These are phyloP conservation scores for Grantiella picta DNA, from an alignment of 2,113 vertebrate species.

Conservation along the genomic window DNA sequence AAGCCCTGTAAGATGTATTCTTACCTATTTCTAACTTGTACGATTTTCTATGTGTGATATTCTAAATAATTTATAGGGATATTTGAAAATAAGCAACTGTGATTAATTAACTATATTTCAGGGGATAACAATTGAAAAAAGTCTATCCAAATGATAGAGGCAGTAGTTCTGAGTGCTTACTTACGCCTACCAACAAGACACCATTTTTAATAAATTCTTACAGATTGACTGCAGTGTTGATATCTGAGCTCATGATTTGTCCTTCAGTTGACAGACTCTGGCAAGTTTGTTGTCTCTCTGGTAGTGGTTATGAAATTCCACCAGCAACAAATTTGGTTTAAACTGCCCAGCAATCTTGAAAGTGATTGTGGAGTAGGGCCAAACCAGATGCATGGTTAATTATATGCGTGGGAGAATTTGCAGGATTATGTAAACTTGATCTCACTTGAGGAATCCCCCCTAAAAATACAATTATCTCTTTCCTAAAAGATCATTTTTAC, in stretches of 20 bases:
- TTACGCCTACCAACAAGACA: neutral
- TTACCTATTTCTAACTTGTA: neutral
- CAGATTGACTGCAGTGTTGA: neutral
- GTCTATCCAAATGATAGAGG: neutral
- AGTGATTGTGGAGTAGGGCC: neutral
- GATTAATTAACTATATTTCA: neutral
- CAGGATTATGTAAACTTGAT: neutral
- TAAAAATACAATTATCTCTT: neutral
- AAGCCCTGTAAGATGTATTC: slow-evolving; percentile 77
- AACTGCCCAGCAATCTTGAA: neutral
- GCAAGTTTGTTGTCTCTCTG: neutral
- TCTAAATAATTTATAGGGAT: neutral
- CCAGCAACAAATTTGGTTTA: neutral
- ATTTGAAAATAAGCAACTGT: neutral
- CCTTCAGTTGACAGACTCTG: neutral
- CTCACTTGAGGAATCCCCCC: neutral
- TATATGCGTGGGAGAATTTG: neutral
- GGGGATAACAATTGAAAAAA: neutral
- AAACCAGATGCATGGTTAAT: neutral
- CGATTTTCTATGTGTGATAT: neutral
- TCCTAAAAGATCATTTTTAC: neutral
- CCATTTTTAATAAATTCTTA: neutral
- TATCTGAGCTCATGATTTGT: neutral
- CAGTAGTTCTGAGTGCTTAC: neutral
- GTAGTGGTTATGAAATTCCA: neutral